Conservation (phyloP, 2,797 vertebrate genomes). For the Lacerta bilineata region DNA sequence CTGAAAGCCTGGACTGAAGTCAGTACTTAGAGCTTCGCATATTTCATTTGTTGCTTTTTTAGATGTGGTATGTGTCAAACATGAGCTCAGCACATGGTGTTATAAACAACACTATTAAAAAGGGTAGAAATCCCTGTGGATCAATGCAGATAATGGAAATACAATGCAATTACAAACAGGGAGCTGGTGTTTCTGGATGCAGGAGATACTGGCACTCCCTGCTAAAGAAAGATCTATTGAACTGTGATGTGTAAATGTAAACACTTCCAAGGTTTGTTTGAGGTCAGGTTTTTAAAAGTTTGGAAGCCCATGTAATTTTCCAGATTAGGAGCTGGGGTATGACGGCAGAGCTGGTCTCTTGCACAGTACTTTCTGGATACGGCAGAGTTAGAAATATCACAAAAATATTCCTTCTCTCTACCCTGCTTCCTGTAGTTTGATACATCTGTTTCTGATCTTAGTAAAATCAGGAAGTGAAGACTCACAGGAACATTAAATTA, state of each 20-base stretch:
- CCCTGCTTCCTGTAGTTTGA: not conserved
- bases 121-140: conserved; percentile 20
- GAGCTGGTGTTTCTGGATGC: not conserved
- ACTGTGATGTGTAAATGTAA: conserved; percentile 2
- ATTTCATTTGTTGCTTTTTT: not conserved
- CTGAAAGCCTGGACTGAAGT: not conserved
- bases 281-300: conserved; percentile 27
- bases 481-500: conserved; percentile 1
- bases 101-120: conserved; percentile 15
- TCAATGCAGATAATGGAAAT: conserved; percentile 15
- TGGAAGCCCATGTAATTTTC: conserved; percentile 24
- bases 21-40: not conserved
- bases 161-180: not conserved
- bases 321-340: conserved; percentile 16
- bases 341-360: not conserved
- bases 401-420: conserved; percentile 6
- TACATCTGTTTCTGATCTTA: conserved; percentile 45
- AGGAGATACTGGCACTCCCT: conserved; percentile 2
- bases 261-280: not conserved
- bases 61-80: not conserved
- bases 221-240: conserved; percentile 10
- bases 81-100: not conserved
- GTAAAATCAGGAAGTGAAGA: not conserved
- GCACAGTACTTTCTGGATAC: conserved; percentile 12
- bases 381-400: conserved; percentile 22